A percentile compares a stretch with the other conserved stretches of the same genome.
phyloP scores from a whole-genome alignment of 2,797 vertebrate species.

The Urophycis tenuis region DNA sequence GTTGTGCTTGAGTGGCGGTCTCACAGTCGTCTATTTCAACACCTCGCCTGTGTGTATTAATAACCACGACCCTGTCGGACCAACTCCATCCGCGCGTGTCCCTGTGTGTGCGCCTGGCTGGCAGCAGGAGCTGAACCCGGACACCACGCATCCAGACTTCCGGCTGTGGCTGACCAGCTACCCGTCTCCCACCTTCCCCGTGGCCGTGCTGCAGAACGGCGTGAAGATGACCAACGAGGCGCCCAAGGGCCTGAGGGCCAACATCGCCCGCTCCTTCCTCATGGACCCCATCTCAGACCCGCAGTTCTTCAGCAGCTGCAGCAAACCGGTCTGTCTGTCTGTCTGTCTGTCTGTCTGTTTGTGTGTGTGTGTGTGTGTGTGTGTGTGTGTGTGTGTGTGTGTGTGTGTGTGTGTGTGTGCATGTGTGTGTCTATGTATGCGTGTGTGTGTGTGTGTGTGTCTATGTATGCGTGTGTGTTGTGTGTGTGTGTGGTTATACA shows the following conservation, averaged over 20 bases:
- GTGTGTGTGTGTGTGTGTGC: not conserved
- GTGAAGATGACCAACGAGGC: constrained; percentile 93
- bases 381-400: not conserved
- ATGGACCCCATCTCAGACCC: constrained; percentile 87
- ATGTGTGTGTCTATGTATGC: no score
- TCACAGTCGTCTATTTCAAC: not conserved
- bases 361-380: constrained; percentile 5
- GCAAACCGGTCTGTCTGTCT: constrained; percentile 71
- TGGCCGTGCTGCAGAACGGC: constrained; percentile 85
- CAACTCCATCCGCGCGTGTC: not conserved
- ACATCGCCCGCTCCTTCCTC: constrained; percentile 79
- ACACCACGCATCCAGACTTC: constrained; percentile 84
- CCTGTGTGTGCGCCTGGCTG: constrained; percentile 10
- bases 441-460: no score
- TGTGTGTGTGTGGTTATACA: not conserved
- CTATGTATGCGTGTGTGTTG: no score
- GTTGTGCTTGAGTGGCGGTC: no score
- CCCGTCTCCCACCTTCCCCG: constrained; percentile 82
- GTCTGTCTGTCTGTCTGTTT: constrained; percentile 8
- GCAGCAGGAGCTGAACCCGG: constrained; percentile 78
- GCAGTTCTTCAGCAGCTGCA: constrained; percentile 79
- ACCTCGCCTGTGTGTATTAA: not conserved
- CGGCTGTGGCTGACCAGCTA: constrained; percentile 90
- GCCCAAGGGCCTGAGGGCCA: constrained; percentile 82
- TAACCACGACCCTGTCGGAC: not conserved